Conservation (phyloP, 2,113 vertebrate genomes). For the Neolamprologus devosi region DNA sequence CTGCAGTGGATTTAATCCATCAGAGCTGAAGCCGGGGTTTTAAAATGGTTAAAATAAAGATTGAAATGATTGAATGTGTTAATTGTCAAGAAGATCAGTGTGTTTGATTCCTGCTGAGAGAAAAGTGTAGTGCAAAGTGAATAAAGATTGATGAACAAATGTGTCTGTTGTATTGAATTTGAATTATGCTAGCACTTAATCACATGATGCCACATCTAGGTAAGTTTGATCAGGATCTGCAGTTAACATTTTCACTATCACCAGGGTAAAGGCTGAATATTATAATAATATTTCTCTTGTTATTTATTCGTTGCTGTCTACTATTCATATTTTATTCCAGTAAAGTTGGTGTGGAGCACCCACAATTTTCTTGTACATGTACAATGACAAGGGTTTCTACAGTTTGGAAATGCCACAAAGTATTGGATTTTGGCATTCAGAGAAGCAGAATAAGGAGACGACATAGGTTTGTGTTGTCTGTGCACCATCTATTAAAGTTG, state of each 20-base stretch:
- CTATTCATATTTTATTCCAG: not conserved
- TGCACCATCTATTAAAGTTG: not conserved
- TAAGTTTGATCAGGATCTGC: not conserved
- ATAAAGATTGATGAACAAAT: slow-evolving; percentile 35
- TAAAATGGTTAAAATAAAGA: not conserved
- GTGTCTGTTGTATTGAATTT: not conserved
- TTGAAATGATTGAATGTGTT: not conserved
- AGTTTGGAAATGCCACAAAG: not conserved
- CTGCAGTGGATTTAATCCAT: not conserved
- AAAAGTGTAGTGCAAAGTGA: not conserved
- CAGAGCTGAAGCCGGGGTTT: not conserved
- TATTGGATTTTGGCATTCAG: not conserved
- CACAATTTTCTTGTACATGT: not conserved
- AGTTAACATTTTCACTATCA: not conserved
- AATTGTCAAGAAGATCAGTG: not conserved
- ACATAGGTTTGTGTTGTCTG: not conserved
- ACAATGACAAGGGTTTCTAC: not conserved
- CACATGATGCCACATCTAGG: not conserved
- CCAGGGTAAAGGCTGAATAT: not conserved
- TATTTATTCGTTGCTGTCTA: not conserved
- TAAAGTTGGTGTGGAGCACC: not conserved
- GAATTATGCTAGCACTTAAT: not conserved
- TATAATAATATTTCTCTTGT: not conserved
- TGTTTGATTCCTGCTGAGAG: not conserved
- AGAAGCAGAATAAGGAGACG: not conserved